Base-by-base conservation (phyloP, 2,113 vertebrate genomes). In the Tragelaphus imberbis region DNA sequence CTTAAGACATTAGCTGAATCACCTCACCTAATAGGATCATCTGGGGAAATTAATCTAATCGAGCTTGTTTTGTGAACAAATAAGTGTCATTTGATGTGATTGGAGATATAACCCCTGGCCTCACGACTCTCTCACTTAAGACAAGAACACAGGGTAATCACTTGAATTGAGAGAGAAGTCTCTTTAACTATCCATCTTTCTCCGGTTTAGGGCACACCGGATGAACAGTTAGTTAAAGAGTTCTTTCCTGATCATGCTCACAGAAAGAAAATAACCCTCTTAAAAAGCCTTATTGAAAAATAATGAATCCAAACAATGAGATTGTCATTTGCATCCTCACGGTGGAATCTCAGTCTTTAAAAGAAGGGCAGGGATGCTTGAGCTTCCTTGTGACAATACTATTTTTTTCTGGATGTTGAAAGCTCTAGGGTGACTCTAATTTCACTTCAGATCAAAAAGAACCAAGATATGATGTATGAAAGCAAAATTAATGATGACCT, bases 401-500 rank as follows among this genome's bases (percentile, higher is more conserved):
- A 71, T 53, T 97, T 58, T 94, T 59, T 75, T 47, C n/a, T 49
- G 56, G 59, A 88, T 53, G 96, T 16, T 92, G 90, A 97, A 98
- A 96, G 97, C 90, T 97, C 90, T 44, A 80, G 2, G n/a, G 65
- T 93, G 92, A 95, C 87, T 97, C n/a, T 9, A 44, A 98, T 97
- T 98, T 98, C 98, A 96, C 97, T 88, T 65, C 98, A 96, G 95
- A 97, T 98, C 93, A 98, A 96, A 94, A 98, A 97, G 96, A 79
- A 91, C 0, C 84, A 98, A 94, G 98, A 96, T 97, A 97, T 90
- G 97, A 97, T 94, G 53, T 96, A 95, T 53, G 84, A 96, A 97
- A 91, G 79, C 90, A 98, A 98, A 97, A 98, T 98, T 98, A 98
- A 98, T 98, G 96, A 97, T 56, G 96, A 94, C 40, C 81, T 96